These are phyloP conservation scores for Pithys albifrons DNA, from an alignment of 2,113 vertebrate species.

Conservation along the genomic window DNA sequence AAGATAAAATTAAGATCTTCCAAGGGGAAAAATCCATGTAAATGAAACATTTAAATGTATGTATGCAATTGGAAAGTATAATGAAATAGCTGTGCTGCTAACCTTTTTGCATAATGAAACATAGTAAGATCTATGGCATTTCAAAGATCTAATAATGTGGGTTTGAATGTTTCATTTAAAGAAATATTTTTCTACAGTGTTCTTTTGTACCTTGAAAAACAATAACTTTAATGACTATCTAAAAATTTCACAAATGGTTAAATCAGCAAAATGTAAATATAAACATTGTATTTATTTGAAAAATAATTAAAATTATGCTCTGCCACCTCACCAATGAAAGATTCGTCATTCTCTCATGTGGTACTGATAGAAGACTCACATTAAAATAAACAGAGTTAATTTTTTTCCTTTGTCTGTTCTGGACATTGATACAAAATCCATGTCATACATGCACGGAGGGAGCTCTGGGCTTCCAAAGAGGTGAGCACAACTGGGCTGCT, in stretches of 20 bases:
- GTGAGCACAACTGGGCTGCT: neutral
- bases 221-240: neutral
- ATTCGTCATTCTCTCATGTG: neutral
- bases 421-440: fast-evolving
- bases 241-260: neutral
- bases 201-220: neutral
- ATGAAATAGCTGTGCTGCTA: neutral
- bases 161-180: neutral
- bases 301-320: conserved; percentile 22
- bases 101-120: neutral
- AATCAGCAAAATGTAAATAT: neutral
- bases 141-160: neutral
- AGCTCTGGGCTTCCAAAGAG: neutral
- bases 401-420: neutral
- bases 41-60: neutral
- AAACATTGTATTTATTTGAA: neutral
- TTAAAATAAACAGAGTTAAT: neutral
- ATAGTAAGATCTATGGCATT: neutral
- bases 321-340: neutral
- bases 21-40: neutral
- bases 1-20: neutral
- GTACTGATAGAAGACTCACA: neutral
- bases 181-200: neutral
- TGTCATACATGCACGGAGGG: fast-evolving
- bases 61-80: neutral